A percentile compares a stretch with the other conserved stretches of the same genome.
phyloP scores from a whole-genome alignment of 2,113 vertebrate genomes.

The Lycaon pictus region DNA sequence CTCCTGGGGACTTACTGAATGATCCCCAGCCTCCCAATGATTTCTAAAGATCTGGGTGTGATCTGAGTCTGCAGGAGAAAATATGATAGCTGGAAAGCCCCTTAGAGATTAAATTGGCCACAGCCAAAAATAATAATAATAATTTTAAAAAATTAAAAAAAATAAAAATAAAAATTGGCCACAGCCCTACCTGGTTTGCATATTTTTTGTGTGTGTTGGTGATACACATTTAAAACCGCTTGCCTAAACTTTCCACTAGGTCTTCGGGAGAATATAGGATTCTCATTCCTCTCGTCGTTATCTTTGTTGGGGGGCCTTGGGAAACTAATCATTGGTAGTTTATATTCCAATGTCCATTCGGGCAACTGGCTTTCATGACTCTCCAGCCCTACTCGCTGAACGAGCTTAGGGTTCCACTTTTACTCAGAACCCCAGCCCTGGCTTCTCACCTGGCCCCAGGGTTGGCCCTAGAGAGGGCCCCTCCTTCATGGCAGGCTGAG shows the following conservation, averaged over 20 bases:
- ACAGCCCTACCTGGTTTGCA: neutral
- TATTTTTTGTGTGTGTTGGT: neutral
- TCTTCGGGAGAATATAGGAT: neutral
- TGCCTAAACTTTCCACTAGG: neutral
- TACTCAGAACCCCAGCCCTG: neutral
- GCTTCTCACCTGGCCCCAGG: neutral
- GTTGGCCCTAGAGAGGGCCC: neutral
- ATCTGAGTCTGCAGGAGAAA: neutral
- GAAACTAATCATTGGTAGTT: neutral
- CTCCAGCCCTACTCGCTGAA: neutral
- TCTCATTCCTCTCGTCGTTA: neutral
- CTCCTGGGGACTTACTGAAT: neutral
- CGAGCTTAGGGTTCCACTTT: neutral
- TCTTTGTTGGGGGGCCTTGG: neutral
- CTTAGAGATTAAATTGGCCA: neutral
- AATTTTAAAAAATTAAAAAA: too few species aligned
- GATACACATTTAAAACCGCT: constrained; percentile 33
- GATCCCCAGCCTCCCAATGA: neutral
- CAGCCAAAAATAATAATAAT: neutral
- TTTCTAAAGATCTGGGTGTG: neutral
- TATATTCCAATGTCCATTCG: neutral
- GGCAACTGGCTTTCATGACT: neutral
- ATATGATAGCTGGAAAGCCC: neutral
- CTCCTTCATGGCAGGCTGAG: neutral
- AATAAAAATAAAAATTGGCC: neutral